Base-by-base conservation (phyloP, 30 jellyfish, hydroid and myxozoan genomes). In the Chironex yamaguchii region DNA sequence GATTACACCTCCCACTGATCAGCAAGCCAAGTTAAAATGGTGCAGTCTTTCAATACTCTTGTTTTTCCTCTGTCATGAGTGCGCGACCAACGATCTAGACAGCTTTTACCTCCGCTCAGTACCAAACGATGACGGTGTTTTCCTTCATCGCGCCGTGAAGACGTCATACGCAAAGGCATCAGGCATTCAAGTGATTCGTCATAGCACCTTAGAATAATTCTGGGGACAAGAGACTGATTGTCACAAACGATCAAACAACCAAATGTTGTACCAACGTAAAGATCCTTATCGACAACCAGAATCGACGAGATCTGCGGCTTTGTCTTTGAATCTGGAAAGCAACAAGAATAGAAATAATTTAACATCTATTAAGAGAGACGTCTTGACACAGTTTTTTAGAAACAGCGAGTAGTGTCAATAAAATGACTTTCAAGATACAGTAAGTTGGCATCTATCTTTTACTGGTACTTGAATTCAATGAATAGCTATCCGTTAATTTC, bases 251-350 rank as follows among this genome's bases (percentile, higher is more conserved):
- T 35, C 79, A 94, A 34, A 49, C 90, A 82, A 0, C 99, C 99
- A 66, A 33, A 84, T n/a, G 97, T 66, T 20, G 99, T 94, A 20
- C 99, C 99, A 42, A 94, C 74, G 89, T 94, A 94, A 63, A 94
- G 84, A 49, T 82, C 78, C 68, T 89, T 69, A 49, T 84, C 99
- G 20, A 88, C 99, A 24, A 94, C 95, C 22, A 88, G 84, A 22
- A 94, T 49, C 22, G 97, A 74, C 36, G 74, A 52, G 30, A 94
- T 82, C 54, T 94, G 99, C 12, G 99, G 96, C 36, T 88, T 88
- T 34, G 89, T 71, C 1, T 90, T 97, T 94, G 88, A 36, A 67
- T 67, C 35, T 25, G 4, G 3, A 87, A 34, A 23, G 52, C 12
- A 24, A 31, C 35, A 62, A 74, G 42, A 9, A 27, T 14, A 11